Evolutionary conservation across 2,113 vertebrate species (phyloP).

Genomic region (Aptenodytes patagonicus): DNA sequence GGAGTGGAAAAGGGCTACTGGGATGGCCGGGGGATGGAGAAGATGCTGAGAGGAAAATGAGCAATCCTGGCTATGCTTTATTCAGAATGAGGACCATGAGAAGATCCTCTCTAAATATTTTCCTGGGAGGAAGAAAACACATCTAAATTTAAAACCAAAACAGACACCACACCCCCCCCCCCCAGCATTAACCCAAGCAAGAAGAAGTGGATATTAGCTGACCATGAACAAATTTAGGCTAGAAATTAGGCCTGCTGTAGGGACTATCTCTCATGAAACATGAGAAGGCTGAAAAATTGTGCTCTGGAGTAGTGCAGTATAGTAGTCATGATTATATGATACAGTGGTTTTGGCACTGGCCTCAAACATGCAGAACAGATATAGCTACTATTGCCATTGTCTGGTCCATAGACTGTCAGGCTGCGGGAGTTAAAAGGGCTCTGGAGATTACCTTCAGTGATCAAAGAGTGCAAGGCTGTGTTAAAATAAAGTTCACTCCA

Average conservation of each 20-base stretch:
- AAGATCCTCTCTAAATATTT: neutral
- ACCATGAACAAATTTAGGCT: neutral
- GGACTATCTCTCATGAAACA: neutral
- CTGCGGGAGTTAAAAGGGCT: neutral
- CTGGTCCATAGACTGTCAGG: neutral
- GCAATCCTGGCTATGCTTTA: neutral
- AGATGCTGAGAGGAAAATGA: neutral
- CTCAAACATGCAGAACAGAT: neutral
- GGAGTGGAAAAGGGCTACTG: neutral
- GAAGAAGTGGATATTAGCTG: neutral
- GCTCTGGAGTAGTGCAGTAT: neutral
- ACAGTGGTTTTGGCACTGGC: neutral
- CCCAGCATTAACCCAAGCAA: neutral
- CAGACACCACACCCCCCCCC: too few species aligned
- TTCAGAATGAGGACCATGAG: neutral
- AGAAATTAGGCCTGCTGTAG: neutral
- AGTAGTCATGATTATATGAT: neutral
- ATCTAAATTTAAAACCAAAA: neutral
- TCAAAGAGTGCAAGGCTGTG: neutral
- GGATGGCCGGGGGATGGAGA: neutral
- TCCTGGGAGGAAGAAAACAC: neutral
- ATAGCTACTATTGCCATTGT: neutral
- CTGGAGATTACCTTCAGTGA: conserved; percentile 23
- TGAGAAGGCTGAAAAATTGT: neutral
- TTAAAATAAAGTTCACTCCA: neutral